Base-by-base conservation (phyloP, 1,140 invertebrate genomes). In the Belonocnema kinseyi region DNA sequence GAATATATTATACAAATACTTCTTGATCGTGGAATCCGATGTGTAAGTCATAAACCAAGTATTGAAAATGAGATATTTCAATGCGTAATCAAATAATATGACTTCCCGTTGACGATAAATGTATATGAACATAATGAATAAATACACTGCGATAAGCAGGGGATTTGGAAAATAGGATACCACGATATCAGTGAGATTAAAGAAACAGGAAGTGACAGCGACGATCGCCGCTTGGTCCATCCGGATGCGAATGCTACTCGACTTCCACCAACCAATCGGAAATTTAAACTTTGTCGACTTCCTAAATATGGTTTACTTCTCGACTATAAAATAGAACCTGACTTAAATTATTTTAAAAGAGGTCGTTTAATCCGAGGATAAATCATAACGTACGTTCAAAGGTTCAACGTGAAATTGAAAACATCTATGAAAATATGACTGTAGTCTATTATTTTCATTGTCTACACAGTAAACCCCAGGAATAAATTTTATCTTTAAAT, bases 161-260 rank as follows among this genome's bases (percentile, higher is more conserved):
- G 58, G 1, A 13, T 16, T 66, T 66, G 26, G 12, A 66, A 40
- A 66, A 66, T 26, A 66, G 58, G 58, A 66, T 66, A 33, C 58
- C 14, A 52, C 73, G 70, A 66, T 79, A 72, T 77, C 53, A 50
- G 21, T 12, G 58, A 73, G 54, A 77, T 82, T 82, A 83, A 83
- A 78, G 40, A 83, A 83, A 81, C 83, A 83, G 82, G 83, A 85
- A 80, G 82, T 82, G 76, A 74, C 75, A 78, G 70, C 79, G 79
- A 77, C 13, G 78, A 78, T 78, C 81, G 75, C 77, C 77, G 71
- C 8, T 40, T 7, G 26, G 46, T 58, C 66, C 74, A 78, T 80
- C 80, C 82, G 82, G 80, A 81, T 79, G 80, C 75, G 26, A 75
- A 77, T 51, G 72, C 73, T 73, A 75, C 77, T 79, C 4, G 52